These are phyloP conservation scores for Drosophila azteca DNA, from an alignment of 1,140 invertebrate genomes.

Conservation along the genomic window DNA sequence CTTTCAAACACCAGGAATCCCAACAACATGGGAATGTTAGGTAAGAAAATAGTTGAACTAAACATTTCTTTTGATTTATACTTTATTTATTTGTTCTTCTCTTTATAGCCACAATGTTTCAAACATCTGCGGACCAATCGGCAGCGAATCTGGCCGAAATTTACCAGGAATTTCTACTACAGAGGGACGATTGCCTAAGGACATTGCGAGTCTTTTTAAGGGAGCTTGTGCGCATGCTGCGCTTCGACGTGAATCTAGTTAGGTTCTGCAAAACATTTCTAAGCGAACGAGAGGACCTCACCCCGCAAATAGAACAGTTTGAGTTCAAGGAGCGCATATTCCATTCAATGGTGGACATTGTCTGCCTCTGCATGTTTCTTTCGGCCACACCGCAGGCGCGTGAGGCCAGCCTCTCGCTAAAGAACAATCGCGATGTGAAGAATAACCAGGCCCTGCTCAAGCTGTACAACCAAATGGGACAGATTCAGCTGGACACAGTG, in stretches of 20 bases:
- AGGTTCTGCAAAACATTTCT: slow-evolving; percentile 89
- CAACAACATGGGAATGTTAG: slow-evolving; percentile 92
- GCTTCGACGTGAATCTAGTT: slow-evolving; percentile 90
- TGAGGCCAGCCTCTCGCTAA: slow-evolving; percentile 85
- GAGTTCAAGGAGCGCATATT: slow-evolving; percentile 93
- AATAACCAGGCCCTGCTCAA: slow-evolving; percentile 84
- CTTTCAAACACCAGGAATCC: slow-evolving; percentile 95
- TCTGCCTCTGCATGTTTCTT: slow-evolving; percentile 93
- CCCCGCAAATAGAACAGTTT: slow-evolving; percentile 84
- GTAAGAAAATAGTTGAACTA: slow-evolving; percentile 39
- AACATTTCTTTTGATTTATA: slow-evolving; percentile 1
- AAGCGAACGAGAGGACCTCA: slow-evolving; percentile 86
- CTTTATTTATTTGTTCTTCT: background rate
- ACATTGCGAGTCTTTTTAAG: slow-evolving; percentile 91
- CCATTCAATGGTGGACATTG: slow-evolving; percentile 91
- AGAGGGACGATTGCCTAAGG: slow-evolving; percentile 95
- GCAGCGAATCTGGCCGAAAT: slow-evolving; percentile 92
- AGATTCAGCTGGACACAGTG: slow-evolving; percentile 92
- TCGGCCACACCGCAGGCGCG: slow-evolving; percentile 90
- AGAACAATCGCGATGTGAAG: slow-evolving; percentile 73
- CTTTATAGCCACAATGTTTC: slow-evolving; percentile 91
- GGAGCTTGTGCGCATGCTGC: slow-evolving; percentile 93
- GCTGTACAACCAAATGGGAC: slow-evolving; percentile 89
- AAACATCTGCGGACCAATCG: slow-evolving; percentile 90
- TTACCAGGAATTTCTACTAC: slow-evolving; percentile 92